Conservation (phyloP, 2,797 vertebrate genomes). For the Tragopan temminckii region DNA sequence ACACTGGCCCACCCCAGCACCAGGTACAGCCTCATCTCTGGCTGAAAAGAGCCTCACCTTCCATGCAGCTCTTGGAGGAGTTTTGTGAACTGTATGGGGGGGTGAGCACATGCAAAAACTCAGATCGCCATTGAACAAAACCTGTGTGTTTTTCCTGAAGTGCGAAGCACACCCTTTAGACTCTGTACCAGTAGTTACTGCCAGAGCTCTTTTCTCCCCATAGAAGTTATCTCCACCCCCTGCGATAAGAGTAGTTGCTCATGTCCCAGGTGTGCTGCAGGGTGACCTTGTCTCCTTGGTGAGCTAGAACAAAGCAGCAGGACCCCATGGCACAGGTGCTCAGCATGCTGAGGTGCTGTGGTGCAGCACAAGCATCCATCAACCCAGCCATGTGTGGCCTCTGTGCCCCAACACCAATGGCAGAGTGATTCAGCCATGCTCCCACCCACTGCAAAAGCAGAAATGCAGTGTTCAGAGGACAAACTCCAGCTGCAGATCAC, state of each 20-base stretch:
- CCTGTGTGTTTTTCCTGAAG: neutral
- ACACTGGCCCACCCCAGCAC: too few relatives aligned
- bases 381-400: accelerated
- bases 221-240: neutral
- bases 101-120: neutral
- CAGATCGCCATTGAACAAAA: neutral
- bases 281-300: slow-evolving; percentile 56
- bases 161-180: neutral
- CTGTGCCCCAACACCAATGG: neutral
- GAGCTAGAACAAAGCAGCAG: neutral
- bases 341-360: neutral
- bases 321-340: neutral
- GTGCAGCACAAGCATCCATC: accelerated
- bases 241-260: neutral
- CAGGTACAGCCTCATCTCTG: neutral
- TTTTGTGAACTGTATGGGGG: neutral
- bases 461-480: neutral
- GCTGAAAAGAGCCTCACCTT: neutral
- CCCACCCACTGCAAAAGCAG: neutral
- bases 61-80: neutral
- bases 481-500: neutral
- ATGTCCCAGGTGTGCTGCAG: neutral
- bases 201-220: neutral
- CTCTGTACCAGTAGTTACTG: neutral
- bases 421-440: neutral